Conservation (phyloP, 2,113 vertebrate species). For the Campylorhamphus procurvoides region DNA sequence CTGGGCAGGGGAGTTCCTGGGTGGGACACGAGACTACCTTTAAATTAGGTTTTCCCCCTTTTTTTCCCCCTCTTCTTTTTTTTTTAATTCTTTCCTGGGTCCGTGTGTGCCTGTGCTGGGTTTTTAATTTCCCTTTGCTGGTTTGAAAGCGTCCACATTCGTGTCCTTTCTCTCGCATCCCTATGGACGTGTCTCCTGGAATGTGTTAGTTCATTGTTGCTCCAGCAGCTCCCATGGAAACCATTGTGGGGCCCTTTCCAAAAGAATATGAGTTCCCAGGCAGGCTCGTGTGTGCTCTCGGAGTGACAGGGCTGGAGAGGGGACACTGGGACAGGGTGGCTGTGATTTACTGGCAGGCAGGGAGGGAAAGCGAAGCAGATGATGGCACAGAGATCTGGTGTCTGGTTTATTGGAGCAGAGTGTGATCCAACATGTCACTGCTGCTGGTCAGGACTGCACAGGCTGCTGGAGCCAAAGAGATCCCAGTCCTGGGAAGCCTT, state of each 20-base stretch:
- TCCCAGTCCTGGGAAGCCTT: neutral
- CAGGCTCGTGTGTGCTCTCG: neutral
- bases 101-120: neutral
- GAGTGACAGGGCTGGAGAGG: neutral
- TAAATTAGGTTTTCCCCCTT: neutral
- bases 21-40: neutral
- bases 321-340: neutral
- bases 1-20: neutral
- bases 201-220: neutral
- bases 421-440: neutral
- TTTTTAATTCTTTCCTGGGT: neutral
- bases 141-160: neutral
- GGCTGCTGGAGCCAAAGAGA: neutral
- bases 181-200: neutral
- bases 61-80: no score
- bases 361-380: neutral
- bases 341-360: neutral
- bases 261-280: neutral
- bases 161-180: neutral
- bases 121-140: neutral
- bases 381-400: neutral
- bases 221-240: slow-evolving; percentile 39
- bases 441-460: accelerated
- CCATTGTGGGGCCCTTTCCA: neutral
- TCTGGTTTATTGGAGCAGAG: accelerated